Evolutionary conservation across 1,140 invertebrate species (phyloP).

Genomic region (Sminthurides bifidus): DNA sequence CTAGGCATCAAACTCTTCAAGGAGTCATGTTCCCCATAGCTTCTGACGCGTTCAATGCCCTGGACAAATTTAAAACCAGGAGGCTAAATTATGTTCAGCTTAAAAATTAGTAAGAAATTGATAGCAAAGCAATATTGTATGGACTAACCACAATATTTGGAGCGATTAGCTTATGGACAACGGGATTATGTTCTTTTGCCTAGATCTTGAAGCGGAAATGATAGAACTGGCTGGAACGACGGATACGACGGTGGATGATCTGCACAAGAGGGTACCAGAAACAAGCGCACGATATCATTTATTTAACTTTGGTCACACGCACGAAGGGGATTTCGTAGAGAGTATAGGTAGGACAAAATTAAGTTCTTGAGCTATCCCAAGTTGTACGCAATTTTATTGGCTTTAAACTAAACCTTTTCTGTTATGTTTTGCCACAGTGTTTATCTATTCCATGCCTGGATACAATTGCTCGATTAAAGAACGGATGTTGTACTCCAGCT

Average conservation of each 20-base stretch:
- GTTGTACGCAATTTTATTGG: neutral
- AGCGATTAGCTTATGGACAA: neutral
- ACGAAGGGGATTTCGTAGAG: conserved; percentile 79
- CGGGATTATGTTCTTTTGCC: neutral
- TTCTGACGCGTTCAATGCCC: conserved; percentile 59
- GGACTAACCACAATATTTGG: neutral
- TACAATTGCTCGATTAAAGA: conserved; percentile 89
- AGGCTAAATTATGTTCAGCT: conserved; percentile 51
- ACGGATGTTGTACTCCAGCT: conserved; percentile 94
- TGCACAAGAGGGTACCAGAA: conserved; percentile 63
- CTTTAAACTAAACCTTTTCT: neutral
- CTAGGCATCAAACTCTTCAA: conserved; percentile 78
- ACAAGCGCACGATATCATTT: conserved; percentile 84
- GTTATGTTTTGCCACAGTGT: conserved; percentile 54
- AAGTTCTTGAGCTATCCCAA: neutral
- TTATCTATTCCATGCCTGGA: conserved; percentile 95
- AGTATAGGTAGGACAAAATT: conserved; percentile 50
- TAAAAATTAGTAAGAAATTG: conserved; percentile 39
- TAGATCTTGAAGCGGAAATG: conserved; percentile 61
- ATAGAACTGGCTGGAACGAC: conserved; percentile 57
- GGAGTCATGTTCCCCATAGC: conserved; percentile 88
- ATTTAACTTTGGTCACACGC: conserved; percentile 77
- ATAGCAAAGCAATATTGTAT: too few relatives aligned
- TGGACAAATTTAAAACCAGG: conserved; percentile 45
- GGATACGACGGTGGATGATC: conserved; percentile 47